Percentiles rank a stretch among this genome's conserved stretches.
phyloP scores from a whole-genome alignment of 2,888 invertebrate species.

The Campaea margaritaria region DNA sequence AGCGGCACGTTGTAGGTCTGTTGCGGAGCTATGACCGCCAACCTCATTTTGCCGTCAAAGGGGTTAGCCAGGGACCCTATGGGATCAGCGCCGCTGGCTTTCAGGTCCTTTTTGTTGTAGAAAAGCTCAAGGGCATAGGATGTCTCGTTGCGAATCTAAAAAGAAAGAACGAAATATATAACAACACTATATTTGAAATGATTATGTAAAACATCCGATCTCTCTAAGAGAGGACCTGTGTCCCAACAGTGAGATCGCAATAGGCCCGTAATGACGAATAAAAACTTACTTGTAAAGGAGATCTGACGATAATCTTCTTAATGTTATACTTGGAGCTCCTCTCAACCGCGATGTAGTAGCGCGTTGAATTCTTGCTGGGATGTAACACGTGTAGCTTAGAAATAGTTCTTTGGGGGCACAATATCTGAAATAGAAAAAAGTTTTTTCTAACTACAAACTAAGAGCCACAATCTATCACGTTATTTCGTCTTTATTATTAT shows the following conservation, averaged over 20 bases:
- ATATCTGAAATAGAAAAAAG: slow-evolving; percentile 64
- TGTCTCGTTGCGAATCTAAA: slow-evolving; percentile 90
- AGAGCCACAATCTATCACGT: no score
- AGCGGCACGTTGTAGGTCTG: slow-evolving; percentile 91
- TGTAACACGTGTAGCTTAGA: slow-evolving; percentile 88
- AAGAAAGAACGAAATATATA: background rate
- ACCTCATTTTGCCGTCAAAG: slow-evolving; percentile 89
- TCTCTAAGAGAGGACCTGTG: no score
- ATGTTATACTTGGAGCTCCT: slow-evolving; percentile 85
- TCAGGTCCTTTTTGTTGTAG: slow-evolving; percentile 89
- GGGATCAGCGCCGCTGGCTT: slow-evolving; percentile 86
- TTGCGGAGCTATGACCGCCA: slow-evolving; percentile 90
- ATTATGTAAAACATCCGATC: no score
- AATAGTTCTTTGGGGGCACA: slow-evolving; percentile 87
- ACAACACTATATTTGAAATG: no score
- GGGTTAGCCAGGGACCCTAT: slow-evolving; percentile 90
- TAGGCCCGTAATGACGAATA: no score
- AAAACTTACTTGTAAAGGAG: slow-evolving; percentile 88
- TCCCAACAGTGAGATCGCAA: no score
- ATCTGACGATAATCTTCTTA: slow-evolving; percentile 87
- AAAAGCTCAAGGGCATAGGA: slow-evolving; percentile 90
- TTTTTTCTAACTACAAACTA: no score
- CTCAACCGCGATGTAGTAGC: slow-evolving; percentile 89
- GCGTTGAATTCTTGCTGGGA: slow-evolving; percentile 85
- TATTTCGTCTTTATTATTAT: no score